Evolutionary conservation across 1,140 invertebrate species (phyloP).

Genomic region (Agrilus planipennis): DNA sequence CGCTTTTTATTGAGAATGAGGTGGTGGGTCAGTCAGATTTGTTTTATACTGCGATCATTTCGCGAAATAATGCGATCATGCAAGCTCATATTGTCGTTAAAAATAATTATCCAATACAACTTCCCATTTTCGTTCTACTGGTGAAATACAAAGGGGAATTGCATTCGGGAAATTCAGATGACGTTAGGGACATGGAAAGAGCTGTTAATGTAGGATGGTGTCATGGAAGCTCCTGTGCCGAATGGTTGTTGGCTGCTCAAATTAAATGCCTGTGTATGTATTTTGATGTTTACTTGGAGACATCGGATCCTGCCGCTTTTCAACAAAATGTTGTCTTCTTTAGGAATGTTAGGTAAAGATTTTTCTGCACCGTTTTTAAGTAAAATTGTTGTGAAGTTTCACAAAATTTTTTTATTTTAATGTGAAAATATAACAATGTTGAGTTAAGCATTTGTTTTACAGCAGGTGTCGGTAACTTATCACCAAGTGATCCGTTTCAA

Average conservation of each 20-base stretch:
- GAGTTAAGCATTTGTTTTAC: too few species aligned
- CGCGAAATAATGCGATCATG: conserved; percentile 60
- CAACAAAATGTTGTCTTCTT: conserved; percentile 71
- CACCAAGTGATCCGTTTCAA: conserved; percentile 1
- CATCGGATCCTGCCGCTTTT: conserved; percentile 54
- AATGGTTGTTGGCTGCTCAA: conserved; percentile 57
- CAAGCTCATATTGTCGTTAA: conserved; percentile 63
- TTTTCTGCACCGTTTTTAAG: conserved; percentile 8
- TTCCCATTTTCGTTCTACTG: conserved; percentile 62
- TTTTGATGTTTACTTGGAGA: conserved; percentile 80
- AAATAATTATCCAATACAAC: conserved; percentile 67
- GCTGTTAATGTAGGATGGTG: conserved; percentile 55
- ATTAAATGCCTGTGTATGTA: conserved; percentile 67
- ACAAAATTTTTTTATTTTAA: too few species aligned
- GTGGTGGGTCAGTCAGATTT: conserved; percentile 47
- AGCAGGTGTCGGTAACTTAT: too few species aligned
- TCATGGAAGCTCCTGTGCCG: conserved; percentile 26
- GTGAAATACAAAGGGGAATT: conserved; percentile 58
- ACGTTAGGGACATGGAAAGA: conserved; percentile 62
- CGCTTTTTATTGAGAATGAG: conserved; percentile 40
- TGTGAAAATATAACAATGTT: too few species aligned
- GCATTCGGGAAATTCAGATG: conserved; percentile 49
- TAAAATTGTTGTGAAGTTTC: background rate
- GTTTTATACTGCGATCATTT: conserved; percentile 57
- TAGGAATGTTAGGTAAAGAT: conserved; percentile 42